phyloP scores from a whole-genome alignment of 2,113 vertebrate species.

The Crotalus horridus region DNA sequence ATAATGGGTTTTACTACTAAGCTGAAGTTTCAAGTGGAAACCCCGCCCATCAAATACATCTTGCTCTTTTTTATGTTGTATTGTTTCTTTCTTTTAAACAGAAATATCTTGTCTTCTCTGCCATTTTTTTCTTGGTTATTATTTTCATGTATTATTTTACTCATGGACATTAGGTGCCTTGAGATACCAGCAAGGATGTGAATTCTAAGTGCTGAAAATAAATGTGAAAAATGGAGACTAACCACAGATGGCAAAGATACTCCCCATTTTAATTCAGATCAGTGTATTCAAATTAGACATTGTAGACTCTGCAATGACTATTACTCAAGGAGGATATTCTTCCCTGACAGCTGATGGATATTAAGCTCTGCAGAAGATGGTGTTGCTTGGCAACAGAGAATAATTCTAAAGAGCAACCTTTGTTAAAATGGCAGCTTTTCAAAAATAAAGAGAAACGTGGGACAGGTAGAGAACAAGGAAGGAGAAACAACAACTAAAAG shows the following conservation, averaged over 20 bases:
- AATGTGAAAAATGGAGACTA: neutral
- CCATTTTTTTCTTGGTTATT: neutral
- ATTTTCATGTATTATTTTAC: neutral
- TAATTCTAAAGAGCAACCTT: conserved; percentile 14
- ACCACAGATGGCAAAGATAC: neutral
- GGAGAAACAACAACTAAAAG: neutral
- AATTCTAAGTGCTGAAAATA: neutral
- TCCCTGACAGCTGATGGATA: conserved; percentile 16
- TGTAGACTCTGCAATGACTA: neutral
- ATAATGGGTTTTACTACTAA: neutral
- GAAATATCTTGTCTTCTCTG: neutral
- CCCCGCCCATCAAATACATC: neutral
- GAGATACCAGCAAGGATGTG: neutral
- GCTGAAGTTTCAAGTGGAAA: neutral
- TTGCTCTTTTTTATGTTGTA: neutral
- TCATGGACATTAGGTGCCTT: neutral
- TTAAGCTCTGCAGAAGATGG: neutral
- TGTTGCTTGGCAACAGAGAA: conserved; percentile 30
- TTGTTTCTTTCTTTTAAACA: neutral
- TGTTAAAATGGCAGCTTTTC: neutral
- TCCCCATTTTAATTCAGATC: neutral
- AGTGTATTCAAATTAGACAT: neutral
- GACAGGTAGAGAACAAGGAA: neutral
- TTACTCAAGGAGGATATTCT: neutral
- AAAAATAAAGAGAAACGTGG: neutral